Base-by-base conservation (phyloP, 2,797 vertebrate genomes). In the Manis crassicaudata region DNA sequence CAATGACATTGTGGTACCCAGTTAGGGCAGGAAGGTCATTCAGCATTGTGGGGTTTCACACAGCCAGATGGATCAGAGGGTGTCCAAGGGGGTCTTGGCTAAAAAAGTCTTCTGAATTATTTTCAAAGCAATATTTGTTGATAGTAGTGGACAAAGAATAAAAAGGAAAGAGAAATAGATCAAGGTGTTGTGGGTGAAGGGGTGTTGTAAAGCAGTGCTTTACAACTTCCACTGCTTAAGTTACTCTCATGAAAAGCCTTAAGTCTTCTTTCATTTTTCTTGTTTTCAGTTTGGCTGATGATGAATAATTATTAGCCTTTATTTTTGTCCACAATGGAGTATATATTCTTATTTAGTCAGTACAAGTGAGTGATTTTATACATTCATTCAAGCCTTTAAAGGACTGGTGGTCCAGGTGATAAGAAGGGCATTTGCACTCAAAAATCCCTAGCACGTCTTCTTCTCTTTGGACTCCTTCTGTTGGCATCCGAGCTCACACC, bases 21-120 rank as follows among this genome's bases (percentile, higher is more conserved):
- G 86, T 67, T 67, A 83, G 95, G 94, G 90, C 92, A 90, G 58
- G 23, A 84, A 93, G 92, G 89, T 95, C 96, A 90, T 86, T 95
- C 63, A 37, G 68, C 83, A 23, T 23, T 23, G 93, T 77, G 50
- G 88, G 13, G 46, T 68, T 94, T 92, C 86, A 93, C 84, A 68
- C 58, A 97, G 92, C 50, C 85, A 75, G 70, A 68, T 62, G 60
- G 65, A 43, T 76, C 80, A 50, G 72, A 80, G 37, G 18, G 5
- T 90, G 60, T 83, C 70, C 10, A 23, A 86, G 56, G 63, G 13
- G 9, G 32, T 46, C 62, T 70, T 46, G 62, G 73, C 58, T 72
- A 70, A 85, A 92, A 93, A 79, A 43, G 11, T 2, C 23, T 91
- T 95, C 87, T 40, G n/a, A 95, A 65, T 95, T 70, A 89, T 90